Evolutionary conservation across 2,888 invertebrate species (phyloP).

Genomic region (Antitype chi): DNA sequence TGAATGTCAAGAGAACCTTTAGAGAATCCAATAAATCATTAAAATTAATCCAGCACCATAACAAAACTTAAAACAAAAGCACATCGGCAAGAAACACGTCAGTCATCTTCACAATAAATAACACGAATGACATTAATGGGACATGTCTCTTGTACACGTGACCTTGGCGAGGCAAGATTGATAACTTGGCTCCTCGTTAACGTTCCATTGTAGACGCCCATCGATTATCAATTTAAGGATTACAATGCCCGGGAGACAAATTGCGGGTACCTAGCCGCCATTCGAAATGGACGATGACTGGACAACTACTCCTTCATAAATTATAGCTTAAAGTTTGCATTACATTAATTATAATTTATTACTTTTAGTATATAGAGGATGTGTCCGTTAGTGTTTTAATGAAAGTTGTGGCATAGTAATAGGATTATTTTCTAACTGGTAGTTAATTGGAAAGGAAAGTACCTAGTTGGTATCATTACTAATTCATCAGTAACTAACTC

Average conservation of each 20-base stretch:
- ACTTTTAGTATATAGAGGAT: slow-evolving; percentile 28
- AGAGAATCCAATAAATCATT: neutral
- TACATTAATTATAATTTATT: slow-evolving; percentile 66
- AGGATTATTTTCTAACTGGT: neutral
- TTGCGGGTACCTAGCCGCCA: slow-evolving; percentile 68
- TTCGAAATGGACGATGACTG: slow-evolving; percentile 71
- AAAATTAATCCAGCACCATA: neutral
- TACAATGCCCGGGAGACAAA: slow-evolving; percentile 78
- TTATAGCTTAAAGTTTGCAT: slow-evolving; percentile 64
- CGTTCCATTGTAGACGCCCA: slow-evolving; percentile 77
- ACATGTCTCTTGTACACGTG: slow-evolving; percentile 61
- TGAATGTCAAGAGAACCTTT: neutral
- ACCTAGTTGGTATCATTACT: neutral
- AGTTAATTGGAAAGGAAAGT: neutral
- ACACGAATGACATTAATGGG: slow-evolving; percentile 65
- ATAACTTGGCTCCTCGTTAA: slow-evolving; percentile 79
- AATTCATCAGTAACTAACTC: neutral
- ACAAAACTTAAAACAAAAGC: slow-evolving; percentile 37
- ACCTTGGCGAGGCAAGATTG: slow-evolving; percentile 80
- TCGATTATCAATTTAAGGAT: slow-evolving; percentile 84
- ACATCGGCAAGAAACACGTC: slow-evolving; percentile 44
- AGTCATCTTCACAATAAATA: slow-evolving; percentile 55
- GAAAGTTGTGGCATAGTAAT: neutral
- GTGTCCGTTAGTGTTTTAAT: neutral
- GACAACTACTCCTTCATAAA: slow-evolving; percentile 60